phyloP scores from a whole-genome alignment of 1,140 invertebrate genomes.

The Planococcus citri region DNA sequence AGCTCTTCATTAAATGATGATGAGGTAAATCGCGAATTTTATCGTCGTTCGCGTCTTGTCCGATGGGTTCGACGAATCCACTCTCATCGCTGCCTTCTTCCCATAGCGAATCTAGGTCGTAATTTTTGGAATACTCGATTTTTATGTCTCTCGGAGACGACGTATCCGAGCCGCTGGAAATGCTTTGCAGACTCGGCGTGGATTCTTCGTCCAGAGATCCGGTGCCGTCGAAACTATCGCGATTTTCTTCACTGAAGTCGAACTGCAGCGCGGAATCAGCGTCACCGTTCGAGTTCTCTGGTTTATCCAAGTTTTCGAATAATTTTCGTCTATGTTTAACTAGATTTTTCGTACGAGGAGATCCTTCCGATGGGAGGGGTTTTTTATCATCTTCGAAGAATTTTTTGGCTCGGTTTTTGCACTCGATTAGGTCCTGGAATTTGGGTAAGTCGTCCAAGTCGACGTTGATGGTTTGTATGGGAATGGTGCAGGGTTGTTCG shows the following conservation, averaged over 20 bases:
- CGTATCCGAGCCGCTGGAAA: slow-evolving; percentile 28
- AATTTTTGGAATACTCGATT: neutral
- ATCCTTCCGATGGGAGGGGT: neutral
- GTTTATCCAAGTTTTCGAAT: slow-evolving; percentile 23
- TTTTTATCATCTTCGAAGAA: slow-evolving; percentile 23
- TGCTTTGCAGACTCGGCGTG: slow-evolving; percentile 30
- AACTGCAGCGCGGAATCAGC: slow-evolving; percentile 6
- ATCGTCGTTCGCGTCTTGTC: slow-evolving; percentile 26
- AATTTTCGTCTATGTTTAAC: slow-evolving; percentile 26
- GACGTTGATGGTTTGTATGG: neutral
- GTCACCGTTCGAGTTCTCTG: slow-evolving; percentile 12
- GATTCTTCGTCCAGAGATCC: slow-evolving; percentile 29
- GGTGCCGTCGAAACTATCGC: slow-evolving; percentile 15
- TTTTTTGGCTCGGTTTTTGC: slow-evolving; percentile 26
- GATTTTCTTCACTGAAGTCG: neutral
- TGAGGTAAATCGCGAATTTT: slow-evolving; percentile 28
- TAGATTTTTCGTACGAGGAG: slow-evolving; percentile 21
- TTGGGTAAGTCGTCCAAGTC: neutral
- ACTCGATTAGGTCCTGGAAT: neutral
- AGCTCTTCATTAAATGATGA: slow-evolving; percentile 28
- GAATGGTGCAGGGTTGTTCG: neutral
- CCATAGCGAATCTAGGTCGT: slow-evolving; percentile 28
- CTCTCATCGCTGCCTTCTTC: slow-evolving; percentile 31
- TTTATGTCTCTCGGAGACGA: slow-evolving; percentile 21
- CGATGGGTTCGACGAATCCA: slow-evolving; percentile 28